These are phyloP conservation scores for Rhopalosiphum nymphaeae DNA, from an alignment of 2,888 invertebrate genomes.

Conservation along the genomic window DNA sequence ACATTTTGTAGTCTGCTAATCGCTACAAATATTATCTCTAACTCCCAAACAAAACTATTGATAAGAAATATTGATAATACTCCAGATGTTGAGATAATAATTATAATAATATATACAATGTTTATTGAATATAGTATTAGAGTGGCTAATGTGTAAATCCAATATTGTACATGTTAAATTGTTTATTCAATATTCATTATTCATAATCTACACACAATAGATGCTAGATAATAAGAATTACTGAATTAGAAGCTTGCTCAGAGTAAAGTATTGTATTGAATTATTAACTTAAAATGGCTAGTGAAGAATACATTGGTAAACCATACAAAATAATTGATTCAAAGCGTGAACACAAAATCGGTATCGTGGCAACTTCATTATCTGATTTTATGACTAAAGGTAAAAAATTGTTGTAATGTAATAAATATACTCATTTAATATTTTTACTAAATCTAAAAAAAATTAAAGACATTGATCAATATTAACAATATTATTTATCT, in stretches of 20 bases:
- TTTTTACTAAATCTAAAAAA: not conserved
- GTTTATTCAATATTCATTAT: not conserved
- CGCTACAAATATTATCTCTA: not conserved
- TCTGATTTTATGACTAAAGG: constrained; percentile 81
- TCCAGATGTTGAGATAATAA: not conserved
- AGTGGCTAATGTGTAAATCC: too few species aligned
- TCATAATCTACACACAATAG: not conserved
- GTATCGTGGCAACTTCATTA: constrained; percentile 83
- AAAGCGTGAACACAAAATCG: constrained; percentile 84
- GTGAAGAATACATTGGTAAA: constrained; percentile 49
- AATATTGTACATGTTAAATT: not conserved
- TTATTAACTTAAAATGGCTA: constrained; percentile 43
- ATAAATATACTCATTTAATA: not conserved
- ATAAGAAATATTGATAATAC: not conserved
- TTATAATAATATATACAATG: not conserved
- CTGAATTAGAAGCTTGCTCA: not conserved
- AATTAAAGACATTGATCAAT: not conserved
- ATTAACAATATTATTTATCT: not conserved
- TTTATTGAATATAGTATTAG: too few species aligned
- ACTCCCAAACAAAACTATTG: too few species aligned
- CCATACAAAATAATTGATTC: constrained; percentile 86
- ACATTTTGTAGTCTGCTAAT: too few species aligned
- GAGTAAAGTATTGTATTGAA: not conserved
- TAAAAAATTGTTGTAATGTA: constrained; percentile 65
- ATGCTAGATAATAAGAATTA: not conserved